Evolutionary conservation across 2,797 vertebrate genomes (phyloP), one percentile per base, ranked within the genome.

Genomic region (Premnoplex brunnescens): DNA sequence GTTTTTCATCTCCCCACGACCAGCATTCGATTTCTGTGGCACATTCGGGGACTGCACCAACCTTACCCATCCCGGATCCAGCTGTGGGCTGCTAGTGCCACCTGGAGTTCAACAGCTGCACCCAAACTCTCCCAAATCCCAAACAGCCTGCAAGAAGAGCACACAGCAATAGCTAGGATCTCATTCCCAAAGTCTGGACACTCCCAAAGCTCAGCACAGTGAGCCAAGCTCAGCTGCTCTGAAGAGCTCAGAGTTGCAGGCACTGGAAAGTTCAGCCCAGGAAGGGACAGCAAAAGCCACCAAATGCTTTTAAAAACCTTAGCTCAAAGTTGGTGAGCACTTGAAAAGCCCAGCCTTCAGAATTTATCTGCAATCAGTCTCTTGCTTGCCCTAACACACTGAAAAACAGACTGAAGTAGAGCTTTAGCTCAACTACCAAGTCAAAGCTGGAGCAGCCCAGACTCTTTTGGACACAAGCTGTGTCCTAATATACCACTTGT

Each of bases 1-100:
- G 49, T 80, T 74, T 82, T 74, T 41, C 49, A 41, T 32, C 48
- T 81, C 66, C 55, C 72, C 54, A 26, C 1, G 1, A 64, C 36
- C 16, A 3, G 7, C 12, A 36, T 64, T 37, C 46, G 54, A 68
- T 83, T 88, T 55, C 52, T 22, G 14, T 44, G 43, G n/a, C 30
- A 76, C 39, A 1, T 68, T 81, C 39, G 48, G 71, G 56, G 28
- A 58, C 66, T 79, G 90, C 73, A 79, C 7, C 84, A 39, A 64
- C 3, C 28, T 2, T 27, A 19, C 41, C 4, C 17, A 60, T n/a
- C 18, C 69, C 62, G 0, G 28, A n/a, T 24, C 34, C 84, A 93
- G 94, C 68, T 30, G 24, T 19, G 63, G 72, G 91, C 78, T 83
- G 64, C 89, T 89, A 39, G 92, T 94, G 95, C 95, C 95, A 95